phyloP scores from a whole-genome alignment of 2,888 invertebrate genomes.

The Cabera pusaria region DNA sequence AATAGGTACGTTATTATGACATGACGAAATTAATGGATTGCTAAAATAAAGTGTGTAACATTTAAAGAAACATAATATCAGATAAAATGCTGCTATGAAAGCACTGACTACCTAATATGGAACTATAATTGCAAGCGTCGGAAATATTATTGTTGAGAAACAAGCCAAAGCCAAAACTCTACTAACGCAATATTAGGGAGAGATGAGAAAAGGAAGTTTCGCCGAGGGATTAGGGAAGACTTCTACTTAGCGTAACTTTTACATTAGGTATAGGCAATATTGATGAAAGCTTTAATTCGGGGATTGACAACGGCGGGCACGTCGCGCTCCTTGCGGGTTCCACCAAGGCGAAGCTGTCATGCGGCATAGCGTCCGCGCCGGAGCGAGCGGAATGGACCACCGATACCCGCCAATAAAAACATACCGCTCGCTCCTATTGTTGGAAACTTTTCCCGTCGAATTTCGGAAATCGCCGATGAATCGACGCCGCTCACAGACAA shows the following conservation, averaged over 20 bases:
- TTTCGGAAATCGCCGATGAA: constrained; percentile 71
- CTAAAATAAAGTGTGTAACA: too few relatives aligned
- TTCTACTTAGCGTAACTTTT: constrained; percentile 66
- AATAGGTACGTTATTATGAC: too few relatives aligned
- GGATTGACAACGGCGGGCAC: constrained; percentile 49
- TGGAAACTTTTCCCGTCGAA: constrained; percentile 69
- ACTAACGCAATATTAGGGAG: constrained; percentile 42
- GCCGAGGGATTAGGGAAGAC: constrained; percentile 58
- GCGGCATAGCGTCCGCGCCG: constrained; percentile 51
- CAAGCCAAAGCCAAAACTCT: constrained; percentile 32
- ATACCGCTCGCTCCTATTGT: constrained; percentile 61
- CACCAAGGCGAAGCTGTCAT: constrained; percentile 66
- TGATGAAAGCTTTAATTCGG: constrained; percentile 60
- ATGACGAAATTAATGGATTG: constrained; percentile 3
- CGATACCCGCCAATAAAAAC: constrained; percentile 43
- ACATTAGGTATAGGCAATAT: constrained; percentile 61
- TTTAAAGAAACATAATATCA: not conserved
- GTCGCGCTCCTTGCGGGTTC: constrained; percentile 47
- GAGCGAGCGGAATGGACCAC: constrained; percentile 53
- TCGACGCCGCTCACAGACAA: constrained; percentile 57
- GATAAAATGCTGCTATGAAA: not conserved
- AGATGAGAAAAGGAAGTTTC: constrained; percentile 55
- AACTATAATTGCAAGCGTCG: constrained; percentile 4
- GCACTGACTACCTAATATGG: constrained; percentile 1
- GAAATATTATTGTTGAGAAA: constrained; percentile 19